A percentile compares a stretch with the other conserved stretches of the same genome.
Evolutionary conservation across 2,888 invertebrate genomes (phyloP).

Genomic region (Tinea trinotella): DNA sequence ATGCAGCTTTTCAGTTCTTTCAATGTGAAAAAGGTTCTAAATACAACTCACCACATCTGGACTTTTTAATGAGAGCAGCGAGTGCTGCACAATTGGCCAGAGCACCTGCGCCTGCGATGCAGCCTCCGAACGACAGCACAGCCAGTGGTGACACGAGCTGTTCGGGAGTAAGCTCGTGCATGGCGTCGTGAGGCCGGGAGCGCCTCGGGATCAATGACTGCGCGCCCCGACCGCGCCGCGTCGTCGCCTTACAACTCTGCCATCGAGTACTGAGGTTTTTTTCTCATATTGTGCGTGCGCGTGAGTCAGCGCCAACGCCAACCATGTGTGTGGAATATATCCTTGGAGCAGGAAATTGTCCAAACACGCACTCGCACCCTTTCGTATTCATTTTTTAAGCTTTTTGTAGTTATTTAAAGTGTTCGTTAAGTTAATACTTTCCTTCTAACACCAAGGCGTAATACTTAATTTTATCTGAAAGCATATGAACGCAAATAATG

Average conservation of each 20-base stretch:
- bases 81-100: slow-evolving; percentile 56
- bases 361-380: neutral
- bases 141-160: slow-evolving; percentile 51
- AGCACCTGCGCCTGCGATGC: slow-evolving; percentile 56
- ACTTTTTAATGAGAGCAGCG: slow-evolving; percentile 53
- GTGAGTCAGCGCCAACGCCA: slow-evolving; percentile 31
- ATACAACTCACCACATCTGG: slow-evolving; percentile 59
- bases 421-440: neutral
- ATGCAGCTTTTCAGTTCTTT: neutral
- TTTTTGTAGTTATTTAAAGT: neutral
- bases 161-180: slow-evolving; percentile 26
- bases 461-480: too few species aligned
- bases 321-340: slow-evolving; percentile 19
- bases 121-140: slow-evolving; percentile 44
- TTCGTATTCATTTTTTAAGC: neutral
- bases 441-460: too few species aligned
- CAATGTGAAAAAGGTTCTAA: neutral
- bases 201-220: slow-evolving; percentile 67
- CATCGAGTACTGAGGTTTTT: slow-evolving; percentile 32
- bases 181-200: slow-evolving; percentile 52
- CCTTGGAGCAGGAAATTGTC: neutral
- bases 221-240: slow-evolving; percentile 36
- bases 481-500: too few species aligned
- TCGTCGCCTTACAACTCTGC: slow-evolving; percentile 61
- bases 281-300: slow-evolving; percentile 51